phyloP scores from a whole-genome alignment of 2,797 vertebrate genomes.

The Urocyon cinereoargenteus region DNA sequence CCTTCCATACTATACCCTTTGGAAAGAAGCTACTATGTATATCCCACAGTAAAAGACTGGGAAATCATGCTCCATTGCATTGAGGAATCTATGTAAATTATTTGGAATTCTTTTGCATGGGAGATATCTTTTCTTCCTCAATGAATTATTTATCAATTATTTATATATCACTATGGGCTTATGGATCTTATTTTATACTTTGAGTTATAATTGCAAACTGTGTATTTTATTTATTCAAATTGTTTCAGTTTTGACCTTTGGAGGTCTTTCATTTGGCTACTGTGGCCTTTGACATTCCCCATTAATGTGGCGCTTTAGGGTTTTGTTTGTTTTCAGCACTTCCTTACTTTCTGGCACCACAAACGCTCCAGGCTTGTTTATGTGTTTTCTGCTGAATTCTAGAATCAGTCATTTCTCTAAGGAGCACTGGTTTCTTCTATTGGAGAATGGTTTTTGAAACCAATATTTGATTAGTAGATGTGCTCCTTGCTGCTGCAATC shows the following conservation, averaged over 20 bases:
- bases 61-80: not conserved
- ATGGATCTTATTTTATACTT: not conserved
- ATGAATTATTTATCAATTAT: not conserved
- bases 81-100: not conserved
- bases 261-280: not conserved
- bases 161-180: not conserved
- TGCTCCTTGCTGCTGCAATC: not conserved
- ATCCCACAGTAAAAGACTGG: not conserved
- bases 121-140: not conserved
- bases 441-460: not conserved
- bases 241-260: not conserved
- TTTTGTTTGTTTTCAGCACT: not conserved
- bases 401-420: not conserved
- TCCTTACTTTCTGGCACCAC: not conserved
- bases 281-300: fast-evolving
- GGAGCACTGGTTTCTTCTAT: fast-evolving
- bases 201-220: not conserved
- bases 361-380: not conserved
- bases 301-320: too few relatives aligned
- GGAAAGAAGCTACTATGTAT: not conserved
- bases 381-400: not conserved
- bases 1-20: not conserved
- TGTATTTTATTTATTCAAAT: not conserved
- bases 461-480: not conserved
- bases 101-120: not conserved